Conservation (phyloP, 2,797 vertebrate species). For the Chiropotes sagulatus region DNA sequence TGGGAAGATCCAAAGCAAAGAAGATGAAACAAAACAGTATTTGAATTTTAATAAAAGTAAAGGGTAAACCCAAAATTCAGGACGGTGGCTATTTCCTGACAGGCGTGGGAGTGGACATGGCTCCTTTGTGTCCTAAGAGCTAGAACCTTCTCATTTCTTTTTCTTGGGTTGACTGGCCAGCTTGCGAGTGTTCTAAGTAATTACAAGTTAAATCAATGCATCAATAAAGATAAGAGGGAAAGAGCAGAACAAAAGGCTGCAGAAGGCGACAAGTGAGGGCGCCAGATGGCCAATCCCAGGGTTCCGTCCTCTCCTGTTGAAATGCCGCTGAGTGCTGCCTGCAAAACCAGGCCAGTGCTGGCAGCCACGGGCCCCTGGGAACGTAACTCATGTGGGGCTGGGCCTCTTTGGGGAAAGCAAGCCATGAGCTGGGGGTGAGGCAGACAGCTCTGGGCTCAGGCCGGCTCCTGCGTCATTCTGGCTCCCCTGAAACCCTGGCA, state of each 20-base stretch:
- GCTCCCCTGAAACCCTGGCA: neutral
- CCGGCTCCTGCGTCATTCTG: accelerated
- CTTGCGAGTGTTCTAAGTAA: neutral
- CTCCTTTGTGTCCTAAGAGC: accelerated
- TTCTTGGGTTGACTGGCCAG: accelerated
- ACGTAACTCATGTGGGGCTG: neutral
- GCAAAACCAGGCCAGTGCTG: neutral
- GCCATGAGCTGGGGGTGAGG: neutral
- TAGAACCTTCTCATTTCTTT: neutral
- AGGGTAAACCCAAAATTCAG: neutral
- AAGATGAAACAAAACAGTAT: neutral
- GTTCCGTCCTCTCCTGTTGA: neutral
- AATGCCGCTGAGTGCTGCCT: neutral
- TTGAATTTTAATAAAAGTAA: neutral
- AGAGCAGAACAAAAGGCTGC: accelerated
- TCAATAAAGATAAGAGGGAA: neutral
- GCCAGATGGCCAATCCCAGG: accelerated
- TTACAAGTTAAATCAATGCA: neutral
- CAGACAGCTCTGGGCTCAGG: neutral
- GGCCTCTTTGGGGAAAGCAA: neutral
- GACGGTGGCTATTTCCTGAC: neutral
- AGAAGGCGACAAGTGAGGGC: accelerated
- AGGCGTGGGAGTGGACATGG: accelerated
- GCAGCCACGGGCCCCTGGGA: neutral
- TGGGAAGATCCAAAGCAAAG: neutral